These are phyloP conservation scores for Thamnaconus septentrionalis DNA, from an alignment of 2,113 vertebrate genomes.

Conservation along the genomic window DNA sequence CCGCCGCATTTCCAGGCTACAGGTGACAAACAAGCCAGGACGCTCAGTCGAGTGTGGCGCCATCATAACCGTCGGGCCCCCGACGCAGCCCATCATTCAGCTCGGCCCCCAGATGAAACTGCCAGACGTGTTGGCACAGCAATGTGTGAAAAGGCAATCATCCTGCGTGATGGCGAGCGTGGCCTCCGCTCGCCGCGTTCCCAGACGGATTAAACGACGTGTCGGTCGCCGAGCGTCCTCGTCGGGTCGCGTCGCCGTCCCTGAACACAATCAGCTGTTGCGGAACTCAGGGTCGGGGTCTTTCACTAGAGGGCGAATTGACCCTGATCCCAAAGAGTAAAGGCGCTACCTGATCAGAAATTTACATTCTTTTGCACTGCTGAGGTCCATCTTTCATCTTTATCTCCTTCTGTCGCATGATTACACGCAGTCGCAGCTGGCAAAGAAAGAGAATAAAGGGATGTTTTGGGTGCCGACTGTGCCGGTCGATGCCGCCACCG, in stretches of 20 bases:
- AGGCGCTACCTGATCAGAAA: no score
- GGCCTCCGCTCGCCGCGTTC: constrained; percentile 48
- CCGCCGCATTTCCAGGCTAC: not conserved
- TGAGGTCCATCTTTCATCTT: not conserved
- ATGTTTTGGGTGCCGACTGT: constrained; percentile 39
- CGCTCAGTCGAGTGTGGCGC: constrained; percentile 51
- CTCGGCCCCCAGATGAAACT: constrained; percentile 58
- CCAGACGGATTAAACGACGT: constrained; percentile 56
- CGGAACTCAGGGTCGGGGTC: no score
- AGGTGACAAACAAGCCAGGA: constrained; percentile 72
- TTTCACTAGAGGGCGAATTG: no score
- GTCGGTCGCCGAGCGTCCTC: constrained; percentile 37
- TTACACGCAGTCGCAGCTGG: constrained; percentile 42
- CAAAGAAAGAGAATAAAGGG: not conserved
- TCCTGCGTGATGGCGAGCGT: constrained; percentile 51
- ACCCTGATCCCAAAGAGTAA: no score
- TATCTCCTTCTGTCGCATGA: constrained; percentile 17
- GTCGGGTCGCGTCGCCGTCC: constrained; percentile 10
- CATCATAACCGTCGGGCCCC: constrained; percentile 59
- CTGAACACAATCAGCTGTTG: no score
- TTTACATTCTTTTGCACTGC: no score
- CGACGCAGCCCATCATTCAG: constrained; percentile 62
- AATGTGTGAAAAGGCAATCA: constrained; percentile 51
- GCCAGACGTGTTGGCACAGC: constrained; percentile 52
- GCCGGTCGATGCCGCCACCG: constrained; percentile 22